Evolutionary conservation across 1,140 invertebrate species (phyloP).

Genomic region (Papilio xuthus): DNA sequence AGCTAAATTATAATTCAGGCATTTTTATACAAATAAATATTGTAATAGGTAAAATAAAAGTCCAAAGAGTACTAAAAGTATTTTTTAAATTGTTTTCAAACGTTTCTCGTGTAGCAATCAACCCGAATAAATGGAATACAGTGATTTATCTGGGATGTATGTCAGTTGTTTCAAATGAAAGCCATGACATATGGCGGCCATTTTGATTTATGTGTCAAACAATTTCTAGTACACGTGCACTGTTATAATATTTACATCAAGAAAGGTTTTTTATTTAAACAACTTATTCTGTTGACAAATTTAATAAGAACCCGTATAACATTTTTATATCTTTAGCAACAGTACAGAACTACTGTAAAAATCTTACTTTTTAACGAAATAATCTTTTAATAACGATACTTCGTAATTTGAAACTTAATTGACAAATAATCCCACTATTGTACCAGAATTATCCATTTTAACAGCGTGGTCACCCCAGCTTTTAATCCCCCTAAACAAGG

Average conservation of each 20-base stretch:
- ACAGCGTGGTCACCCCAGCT: constrained; percentile 38
- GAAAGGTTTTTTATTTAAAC: background rate
- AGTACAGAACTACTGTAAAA: background rate
- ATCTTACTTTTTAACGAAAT: too few relatives aligned
- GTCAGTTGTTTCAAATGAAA: constrained; percentile 27
- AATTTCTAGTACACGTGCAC: background rate
- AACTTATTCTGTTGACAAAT: too few relatives aligned
- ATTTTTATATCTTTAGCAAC: background rate
- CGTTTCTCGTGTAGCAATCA: background rate
- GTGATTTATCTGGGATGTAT: constrained; percentile 14
- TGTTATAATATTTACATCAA: background rate
- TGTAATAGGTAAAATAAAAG: background rate
- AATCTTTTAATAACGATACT: background rate
- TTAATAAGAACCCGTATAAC: background rate
- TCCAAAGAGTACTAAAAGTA: background rate
- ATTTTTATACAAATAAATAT: background rate
- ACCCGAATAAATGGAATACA: background rate
- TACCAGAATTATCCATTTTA: background rate
- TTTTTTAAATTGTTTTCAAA: background rate
- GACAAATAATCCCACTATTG: background rate
- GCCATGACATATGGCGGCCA: constrained; percentile 10
- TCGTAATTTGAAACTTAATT: constrained; percentile 1
- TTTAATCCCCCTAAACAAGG: constrained; percentile 46
- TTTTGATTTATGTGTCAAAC: constrained; percentile 14
- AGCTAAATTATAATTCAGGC: too few relatives aligned